Evolutionary conservation across 1,140 invertebrate species (phyloP).

Genomic region (Argopecten irradians): DNA sequence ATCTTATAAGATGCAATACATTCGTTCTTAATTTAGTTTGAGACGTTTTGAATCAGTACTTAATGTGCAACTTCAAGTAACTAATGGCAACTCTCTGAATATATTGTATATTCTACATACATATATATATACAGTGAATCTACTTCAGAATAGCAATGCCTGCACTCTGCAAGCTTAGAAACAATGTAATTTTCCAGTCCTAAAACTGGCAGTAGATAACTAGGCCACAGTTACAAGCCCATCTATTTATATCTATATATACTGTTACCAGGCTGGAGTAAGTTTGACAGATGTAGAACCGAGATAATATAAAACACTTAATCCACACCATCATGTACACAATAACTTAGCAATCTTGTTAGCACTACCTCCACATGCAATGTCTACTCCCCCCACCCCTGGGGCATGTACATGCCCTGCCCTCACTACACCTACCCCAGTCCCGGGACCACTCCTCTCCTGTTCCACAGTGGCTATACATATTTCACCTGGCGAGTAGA

Average conservation of each 20-base stretch:
- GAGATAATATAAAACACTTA: neutral
- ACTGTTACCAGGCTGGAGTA: neutral
- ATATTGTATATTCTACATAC: neutral
- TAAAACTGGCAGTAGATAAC: neutral
- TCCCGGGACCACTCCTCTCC: neutral
- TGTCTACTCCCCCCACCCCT: neutral
- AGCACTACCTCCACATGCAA: neutral
- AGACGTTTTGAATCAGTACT: neutral
- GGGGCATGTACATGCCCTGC: neutral
- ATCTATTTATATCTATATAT: neutral
- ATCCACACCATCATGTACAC: neutral
- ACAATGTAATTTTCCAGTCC: neutral
- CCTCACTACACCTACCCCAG: neutral
- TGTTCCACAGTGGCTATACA: neutral
- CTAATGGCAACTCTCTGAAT: neutral
- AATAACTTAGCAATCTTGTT: neutral
- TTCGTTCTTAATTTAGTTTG: no score
- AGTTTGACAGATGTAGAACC: neutral
- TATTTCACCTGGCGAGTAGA: slow-evolving; percentile 6
- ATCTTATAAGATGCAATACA: no score
- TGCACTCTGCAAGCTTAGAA: neutral
- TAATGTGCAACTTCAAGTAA: neutral
- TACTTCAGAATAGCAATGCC: neutral
- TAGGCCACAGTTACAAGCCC: neutral
- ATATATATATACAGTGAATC: neutral